These are phyloP conservation scores for Drosophila erecta DNA, from an alignment of 1,140 invertebrate genomes.

Conservation along the genomic window DNA sequence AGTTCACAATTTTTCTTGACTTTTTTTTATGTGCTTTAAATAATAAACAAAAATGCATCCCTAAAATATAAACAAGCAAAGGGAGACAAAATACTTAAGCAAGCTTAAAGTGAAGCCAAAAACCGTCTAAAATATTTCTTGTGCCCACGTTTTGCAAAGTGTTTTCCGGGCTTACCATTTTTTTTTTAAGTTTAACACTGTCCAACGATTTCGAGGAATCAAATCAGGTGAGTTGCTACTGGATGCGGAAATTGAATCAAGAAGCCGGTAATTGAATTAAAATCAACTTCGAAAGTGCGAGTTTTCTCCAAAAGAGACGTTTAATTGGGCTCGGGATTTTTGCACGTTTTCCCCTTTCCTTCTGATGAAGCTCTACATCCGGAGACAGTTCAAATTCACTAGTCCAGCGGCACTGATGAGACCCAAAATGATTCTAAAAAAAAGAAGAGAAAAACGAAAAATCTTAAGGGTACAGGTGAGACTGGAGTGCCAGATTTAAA, in stretches of 20 bases:
- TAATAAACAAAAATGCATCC: neutral
- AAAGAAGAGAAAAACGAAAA: neutral
- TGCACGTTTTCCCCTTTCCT: neutral
- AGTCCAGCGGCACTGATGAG: neutral
- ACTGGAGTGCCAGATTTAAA: neutral
- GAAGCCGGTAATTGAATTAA: slow-evolving; percentile 36
- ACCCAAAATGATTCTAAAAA: neutral
- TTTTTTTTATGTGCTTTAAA: slow-evolving; percentile 1
- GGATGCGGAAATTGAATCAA: slow-evolving; percentile 27
- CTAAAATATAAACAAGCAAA: neutral
- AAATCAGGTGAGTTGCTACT: slow-evolving; percentile 24
- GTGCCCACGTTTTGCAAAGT: neutral
- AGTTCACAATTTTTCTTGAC: slow-evolving; percentile 7
- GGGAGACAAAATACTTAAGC: neutral
- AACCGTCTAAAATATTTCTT: neutral
- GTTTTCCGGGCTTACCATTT: neutral
- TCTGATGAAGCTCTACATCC: slow-evolving; percentile 3
- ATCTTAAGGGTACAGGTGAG: neutral
- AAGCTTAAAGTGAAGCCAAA: neutral
- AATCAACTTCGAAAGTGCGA: neutral
- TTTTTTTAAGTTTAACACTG: neutral
- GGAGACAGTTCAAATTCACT: neutral
- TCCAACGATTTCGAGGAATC: neutral
- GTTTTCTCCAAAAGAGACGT: slow-evolving; percentile 1
- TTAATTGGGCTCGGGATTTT: slow-evolving; percentile 16